Evolutionary conservation across 2,113 vertebrate species (phyloP), one percentile per base, ranked within the genome.

Genomic region (Alectura lathami): DNA sequence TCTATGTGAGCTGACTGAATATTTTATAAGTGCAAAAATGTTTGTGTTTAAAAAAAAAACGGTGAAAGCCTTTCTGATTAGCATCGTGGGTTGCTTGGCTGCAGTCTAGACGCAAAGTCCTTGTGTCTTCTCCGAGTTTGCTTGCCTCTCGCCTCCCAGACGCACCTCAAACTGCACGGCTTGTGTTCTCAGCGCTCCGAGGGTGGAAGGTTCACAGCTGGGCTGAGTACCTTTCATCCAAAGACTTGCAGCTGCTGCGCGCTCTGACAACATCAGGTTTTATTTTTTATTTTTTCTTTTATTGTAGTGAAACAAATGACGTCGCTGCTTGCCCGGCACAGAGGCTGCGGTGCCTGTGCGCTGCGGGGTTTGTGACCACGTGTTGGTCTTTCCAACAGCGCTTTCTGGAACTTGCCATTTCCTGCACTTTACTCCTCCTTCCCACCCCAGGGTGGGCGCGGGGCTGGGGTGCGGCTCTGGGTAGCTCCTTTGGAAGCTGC

Each of bases 21-120:
- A 86, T 96, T 97, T 93, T 64, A 92, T 95, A 72, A 93, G 73
- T 77, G 72, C 80, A 91, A 95, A 97, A 95, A 81, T 88, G 57
- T 78, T 94, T 91, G 85, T 94, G 69, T 80, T 96, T 64, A 40
- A 89, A 59, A 81, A 69, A 60, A 59, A 42, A 51, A 20, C 1
- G 1, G 20, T 76, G 51, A 50, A 72, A 69, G 32, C 62, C n/a
- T 85, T 83, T 67, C 64, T 77, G 60, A 45, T 86, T 27, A 93
- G 64, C 26, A 6, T 27, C 0, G 0, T 43, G 69, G 48, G 38
- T 24, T 57, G 30, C 69, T 66, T 54, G 43, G n/a, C 80, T 92
- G 20, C 53, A 5, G 74, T 79, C 64, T 51, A 56, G 73, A 36
- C 70, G 50, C 38, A 13, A 40, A 20, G 42, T 54, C 88, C 6